These are phyloP conservation scores for Keiferia lycopersicella DNA, from an alignment of 2,888 invertebrate genomes.

Conservation along the genomic window DNA sequence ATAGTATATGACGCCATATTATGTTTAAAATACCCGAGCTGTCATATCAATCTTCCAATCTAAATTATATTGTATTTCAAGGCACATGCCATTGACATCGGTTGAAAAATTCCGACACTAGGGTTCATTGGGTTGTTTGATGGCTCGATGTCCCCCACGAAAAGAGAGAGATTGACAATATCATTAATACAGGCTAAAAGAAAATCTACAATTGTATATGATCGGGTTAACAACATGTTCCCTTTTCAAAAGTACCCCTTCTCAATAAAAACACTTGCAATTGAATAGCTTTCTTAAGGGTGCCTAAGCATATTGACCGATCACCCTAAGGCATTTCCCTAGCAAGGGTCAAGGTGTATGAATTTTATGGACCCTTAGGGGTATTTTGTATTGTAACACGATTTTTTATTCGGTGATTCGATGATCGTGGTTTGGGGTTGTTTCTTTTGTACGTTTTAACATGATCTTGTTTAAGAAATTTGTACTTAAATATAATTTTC, in stretches of 20 bases:
- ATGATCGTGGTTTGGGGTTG: conserved; percentile 8
- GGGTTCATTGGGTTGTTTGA: too few species aligned
- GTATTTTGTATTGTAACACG: conserved; percentile 14
- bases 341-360: not conserved
- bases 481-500: too few species aligned
- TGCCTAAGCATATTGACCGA: conserved; percentile 3
- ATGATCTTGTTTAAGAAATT: too few species aligned
- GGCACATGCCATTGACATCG: too few species aligned
- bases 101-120: too few species aligned
- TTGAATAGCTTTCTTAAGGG: conserved; percentile 16
- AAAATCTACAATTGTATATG: too few species aligned
- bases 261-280: not conserved
- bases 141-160: not conserved
- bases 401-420: conserved; percentile 5
- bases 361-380: not conserved
- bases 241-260: not conserved
- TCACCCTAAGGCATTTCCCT: conserved; percentile 5
- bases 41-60: too few species aligned
- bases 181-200: too few species aligned
- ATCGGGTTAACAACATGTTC: not conserved
- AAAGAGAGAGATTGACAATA: not conserved
- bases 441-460: too few species aligned
- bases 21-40: too few species aligned
- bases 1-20: too few species aligned
- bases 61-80: too few species aligned